A percentile compares a stretch with the other conserved stretches of the same genome.
phyloP scores from a whole-genome alignment of 1,140 invertebrate species.

The Heliconius himera region DNA sequence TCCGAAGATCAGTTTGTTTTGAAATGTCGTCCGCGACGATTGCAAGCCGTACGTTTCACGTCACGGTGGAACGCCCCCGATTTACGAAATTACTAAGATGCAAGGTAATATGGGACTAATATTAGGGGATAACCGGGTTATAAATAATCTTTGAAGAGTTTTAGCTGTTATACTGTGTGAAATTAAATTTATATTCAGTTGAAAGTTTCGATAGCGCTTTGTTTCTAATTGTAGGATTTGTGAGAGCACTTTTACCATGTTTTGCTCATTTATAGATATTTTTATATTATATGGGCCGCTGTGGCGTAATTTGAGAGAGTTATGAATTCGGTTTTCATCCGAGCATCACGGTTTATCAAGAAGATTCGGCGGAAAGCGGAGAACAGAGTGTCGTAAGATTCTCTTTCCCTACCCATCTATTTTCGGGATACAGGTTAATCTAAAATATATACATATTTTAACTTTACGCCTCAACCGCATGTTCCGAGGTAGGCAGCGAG shows the following conservation, averaged over 20 bases:
- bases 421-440: no score
- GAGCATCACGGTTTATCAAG: no score
- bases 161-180: constrained; percentile 4
- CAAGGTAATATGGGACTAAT: constrained; percentile 28
- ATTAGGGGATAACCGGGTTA: constrained; percentile 24
- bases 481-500: no score
- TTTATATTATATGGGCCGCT: not conserved
- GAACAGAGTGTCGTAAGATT: no score
- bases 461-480: no score
- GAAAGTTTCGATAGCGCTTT: not conserved
- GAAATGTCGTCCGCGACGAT: constrained; percentile 68
- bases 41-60: constrained; percentile 61
- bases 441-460: no score
- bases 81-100: constrained; percentile 35
- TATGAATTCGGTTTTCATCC: no score
- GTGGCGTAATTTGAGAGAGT: no score
- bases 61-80: constrained; percentile 46
- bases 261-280: not conserved
- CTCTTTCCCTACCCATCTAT: no score
- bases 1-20: constrained; percentile 71
- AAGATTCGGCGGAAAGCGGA: no score
- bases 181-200: not conserved
- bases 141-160: constrained; percentile 6
- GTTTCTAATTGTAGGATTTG: not conserved
- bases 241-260: not conserved